phyloP scores from a whole-genome alignment of 2,888 invertebrate species.

The Abscondita cerata region DNA sequence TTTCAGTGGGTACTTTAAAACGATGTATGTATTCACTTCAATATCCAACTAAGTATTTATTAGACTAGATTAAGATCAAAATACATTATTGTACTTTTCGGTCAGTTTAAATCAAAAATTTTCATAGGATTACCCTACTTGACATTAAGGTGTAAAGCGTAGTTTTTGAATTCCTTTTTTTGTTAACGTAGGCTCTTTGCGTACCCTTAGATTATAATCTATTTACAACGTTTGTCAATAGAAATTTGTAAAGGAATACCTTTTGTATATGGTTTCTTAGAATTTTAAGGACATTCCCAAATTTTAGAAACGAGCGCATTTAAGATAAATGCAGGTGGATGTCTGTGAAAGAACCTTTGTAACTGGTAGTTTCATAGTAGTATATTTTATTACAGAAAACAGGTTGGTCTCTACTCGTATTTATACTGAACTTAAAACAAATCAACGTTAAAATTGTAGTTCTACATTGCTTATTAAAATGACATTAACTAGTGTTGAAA shows the following conservation, averaged over 20 bases:
- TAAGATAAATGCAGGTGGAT: constrained; percentile 30
- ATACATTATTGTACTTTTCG: constrained; percentile 1
- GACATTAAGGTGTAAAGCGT: constrained; percentile 16
- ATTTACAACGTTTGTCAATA: constrained; percentile 18
- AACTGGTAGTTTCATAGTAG: constrained; percentile 8
- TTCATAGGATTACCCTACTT: constrained; percentile 15
- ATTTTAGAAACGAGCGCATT: constrained; percentile 22
- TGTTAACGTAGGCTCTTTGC: constrained; percentile 15
- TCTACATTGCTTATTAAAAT: neutral
- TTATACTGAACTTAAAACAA: neutral
- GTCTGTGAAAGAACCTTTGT: constrained; percentile 15
- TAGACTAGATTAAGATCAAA: constrained; percentile 20
- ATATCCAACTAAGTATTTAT: constrained; percentile 17
- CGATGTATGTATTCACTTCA: constrained; percentile 16
- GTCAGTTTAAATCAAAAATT: constrained; percentile 1
- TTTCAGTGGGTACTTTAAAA: constrained; percentile 18
- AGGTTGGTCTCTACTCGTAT: constrained; percentile 14
- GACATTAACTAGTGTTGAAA: too few relatives aligned
- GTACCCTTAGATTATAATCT: constrained; percentile 21
- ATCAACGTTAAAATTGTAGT: neutral
- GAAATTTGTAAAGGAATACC: constrained; percentile 34
- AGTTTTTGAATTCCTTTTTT: constrained; percentile 6
- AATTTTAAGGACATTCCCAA: constrained; percentile 28
- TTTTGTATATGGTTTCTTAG: constrained; percentile 28
- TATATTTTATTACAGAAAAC: constrained; percentile 8